phyloP scores from a whole-genome alignment of 2,888 invertebrate genomes.

The Abscondita cerata region DNA sequence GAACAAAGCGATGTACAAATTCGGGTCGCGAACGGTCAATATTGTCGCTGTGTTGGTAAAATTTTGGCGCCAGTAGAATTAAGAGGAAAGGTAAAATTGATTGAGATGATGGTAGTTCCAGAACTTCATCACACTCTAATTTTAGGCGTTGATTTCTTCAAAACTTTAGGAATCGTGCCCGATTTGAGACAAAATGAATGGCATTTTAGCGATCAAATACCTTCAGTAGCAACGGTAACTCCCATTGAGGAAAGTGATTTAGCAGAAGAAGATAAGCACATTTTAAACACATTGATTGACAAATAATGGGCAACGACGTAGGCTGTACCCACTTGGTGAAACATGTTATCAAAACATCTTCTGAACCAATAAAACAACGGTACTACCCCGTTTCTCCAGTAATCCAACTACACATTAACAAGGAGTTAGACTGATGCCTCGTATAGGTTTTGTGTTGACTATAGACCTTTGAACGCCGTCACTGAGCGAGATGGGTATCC shows the following conservation, averaged over 20 bases:
- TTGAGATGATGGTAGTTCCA: not conserved
- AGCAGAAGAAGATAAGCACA: too few relatives aligned
- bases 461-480: constrained; percentile 27
- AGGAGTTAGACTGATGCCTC: constrained; percentile 41
- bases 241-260: too few relatives aligned
- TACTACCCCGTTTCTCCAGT: constrained; percentile 37
- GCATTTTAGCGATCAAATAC: not conserved
- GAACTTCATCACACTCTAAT: not conserved
- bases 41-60: not conserved
- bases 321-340: constrained; percentile 2
- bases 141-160: not conserved
- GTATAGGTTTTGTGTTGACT: constrained; percentile 14
- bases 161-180: not conserved
- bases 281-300: too few relatives aligned
- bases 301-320: not conserved
- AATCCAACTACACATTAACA: constrained; percentile 31
- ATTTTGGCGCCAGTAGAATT: not conserved
- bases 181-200: not conserved
- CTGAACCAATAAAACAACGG: constrained; percentile 34
- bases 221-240: too few relatives aligned
- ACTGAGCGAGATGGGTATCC: constrained; percentile 6
- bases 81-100: not conserved
- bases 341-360: constrained; percentile 2
- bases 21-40: not conserved
- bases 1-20: not conserved